Evolutionary conservation across 2,888 invertebrate species (phyloP).

Genomic region (Glaucopsyche alexis): DNA sequence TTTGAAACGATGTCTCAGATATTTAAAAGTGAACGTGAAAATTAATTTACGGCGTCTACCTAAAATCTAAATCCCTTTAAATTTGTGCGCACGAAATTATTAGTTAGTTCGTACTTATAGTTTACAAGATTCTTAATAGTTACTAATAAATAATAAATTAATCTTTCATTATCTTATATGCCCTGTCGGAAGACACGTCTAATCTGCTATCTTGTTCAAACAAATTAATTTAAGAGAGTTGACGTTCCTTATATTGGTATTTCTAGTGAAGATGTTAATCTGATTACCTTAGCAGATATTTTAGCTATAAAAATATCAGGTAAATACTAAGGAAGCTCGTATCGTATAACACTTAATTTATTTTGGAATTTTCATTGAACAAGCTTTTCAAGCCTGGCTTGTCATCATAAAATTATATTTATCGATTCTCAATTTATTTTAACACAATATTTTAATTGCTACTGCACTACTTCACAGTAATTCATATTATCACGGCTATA

Average conservation of each 20-base stretch:
- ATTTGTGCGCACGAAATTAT: neutral
- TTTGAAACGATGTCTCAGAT: neutral
- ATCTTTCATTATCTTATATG: neutral
- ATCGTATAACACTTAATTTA: neutral
- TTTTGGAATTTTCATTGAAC: neutral
- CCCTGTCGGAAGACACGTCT: neutral
- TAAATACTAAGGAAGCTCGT: neutral
- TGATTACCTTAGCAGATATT: neutral
- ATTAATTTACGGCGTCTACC: neutral
- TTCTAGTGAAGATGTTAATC: neutral
- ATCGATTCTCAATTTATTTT: neutral
- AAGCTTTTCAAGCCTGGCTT: too few relatives aligned
- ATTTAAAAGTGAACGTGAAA: neutral
- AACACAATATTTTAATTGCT: neutral
- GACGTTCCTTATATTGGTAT: neutral
- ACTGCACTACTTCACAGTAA: constrained; percentile 6
- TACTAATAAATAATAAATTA: neutral
- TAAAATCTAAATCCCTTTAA: too few relatives aligned
- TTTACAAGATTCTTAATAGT: neutral
- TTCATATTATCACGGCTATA: neutral
- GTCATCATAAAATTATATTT: neutral
- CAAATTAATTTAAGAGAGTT: neutral
- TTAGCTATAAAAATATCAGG: neutral
- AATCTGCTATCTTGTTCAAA: constrained; percentile 3
- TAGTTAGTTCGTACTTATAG: neutral